A percentile compares a stretch with the other conserved stretches of the same genome.
Conservation (phyloP, 2,113 vertebrate genomes). For the Ursus arctos region DNA sequence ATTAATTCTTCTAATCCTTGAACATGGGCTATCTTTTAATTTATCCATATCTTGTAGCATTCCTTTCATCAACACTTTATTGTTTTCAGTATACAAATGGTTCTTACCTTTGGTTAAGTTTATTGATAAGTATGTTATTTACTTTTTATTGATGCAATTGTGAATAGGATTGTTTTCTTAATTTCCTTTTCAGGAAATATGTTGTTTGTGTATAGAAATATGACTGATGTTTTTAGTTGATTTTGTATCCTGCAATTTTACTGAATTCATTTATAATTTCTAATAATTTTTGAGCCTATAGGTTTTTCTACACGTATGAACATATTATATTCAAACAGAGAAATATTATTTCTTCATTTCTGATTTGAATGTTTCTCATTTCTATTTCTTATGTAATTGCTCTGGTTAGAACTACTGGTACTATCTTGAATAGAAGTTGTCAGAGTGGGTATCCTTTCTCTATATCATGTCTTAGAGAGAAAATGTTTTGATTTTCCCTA, state of each 20-base stretch:
- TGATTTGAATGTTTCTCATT: background rate
- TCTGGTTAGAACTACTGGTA: background rate
- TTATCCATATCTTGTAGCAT: background rate
- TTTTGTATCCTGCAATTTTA: background rate
- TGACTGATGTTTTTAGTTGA: background rate
- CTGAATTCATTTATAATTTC: background rate
- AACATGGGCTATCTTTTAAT: background rate
- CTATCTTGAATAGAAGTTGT: background rate
- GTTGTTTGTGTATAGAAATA: background rate
- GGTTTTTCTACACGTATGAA: background rate
- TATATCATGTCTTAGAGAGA: background rate
- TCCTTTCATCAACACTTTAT: background rate
- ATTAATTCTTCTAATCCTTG: background rate
- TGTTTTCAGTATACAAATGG: background rate
- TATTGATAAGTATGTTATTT: background rate
- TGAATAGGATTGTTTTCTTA: background rate
- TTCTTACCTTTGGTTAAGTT: background rate
- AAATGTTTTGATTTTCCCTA: background rate
- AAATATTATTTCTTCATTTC: background rate
- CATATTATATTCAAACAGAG: background rate
- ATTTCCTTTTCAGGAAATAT: background rate
- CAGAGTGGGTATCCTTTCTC: background rate
- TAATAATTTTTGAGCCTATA: background rate
- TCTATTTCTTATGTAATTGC: background rate
- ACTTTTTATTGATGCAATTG: background rate